phyloP scores from a whole-genome alignment of 2,888 invertebrate species.

The Odontocolon sp. region DNA sequence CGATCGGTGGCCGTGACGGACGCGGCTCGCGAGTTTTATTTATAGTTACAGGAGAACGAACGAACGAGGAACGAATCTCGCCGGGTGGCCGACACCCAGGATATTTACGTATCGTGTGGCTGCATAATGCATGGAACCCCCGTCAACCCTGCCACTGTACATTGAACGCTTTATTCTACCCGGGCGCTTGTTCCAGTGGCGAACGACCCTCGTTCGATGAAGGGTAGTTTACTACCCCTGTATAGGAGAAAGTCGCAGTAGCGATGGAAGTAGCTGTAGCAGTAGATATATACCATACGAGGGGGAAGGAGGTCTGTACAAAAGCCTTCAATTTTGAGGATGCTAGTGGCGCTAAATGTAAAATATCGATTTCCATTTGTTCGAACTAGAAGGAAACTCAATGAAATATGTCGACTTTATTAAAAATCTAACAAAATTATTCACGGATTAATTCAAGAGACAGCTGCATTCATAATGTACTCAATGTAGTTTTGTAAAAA shows the following conservation, averaged over 20 bases:
- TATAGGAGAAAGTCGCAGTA: constrained; percentile 35
- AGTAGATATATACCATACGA: constrained; percentile 9
- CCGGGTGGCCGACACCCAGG: constrained; percentile 63
- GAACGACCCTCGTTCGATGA: constrained; percentile 23
- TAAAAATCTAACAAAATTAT: too few species aligned
- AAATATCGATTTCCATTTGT: constrained; percentile 42
- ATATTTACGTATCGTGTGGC: constrained; percentile 67
- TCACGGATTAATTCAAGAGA: too few species aligned
- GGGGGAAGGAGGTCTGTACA: constrained; percentile 8
- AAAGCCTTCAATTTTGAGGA: too few species aligned
- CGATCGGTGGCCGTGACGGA: constrained; percentile 35
- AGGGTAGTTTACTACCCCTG: constrained; percentile 42
- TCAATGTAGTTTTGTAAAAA: too few species aligned
- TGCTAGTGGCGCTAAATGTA: constrained; percentile 20
- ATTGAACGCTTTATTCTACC: constrained; percentile 42
- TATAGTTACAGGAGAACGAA: constrained; percentile 30
- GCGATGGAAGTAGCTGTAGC: not conserved
- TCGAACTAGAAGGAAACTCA: not conserved
- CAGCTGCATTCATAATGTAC: too few species aligned
- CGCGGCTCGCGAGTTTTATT: constrained; percentile 40
- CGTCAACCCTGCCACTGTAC: constrained; percentile 42
- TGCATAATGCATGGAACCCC: constrained; percentile 68
- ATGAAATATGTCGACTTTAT: too few species aligned
- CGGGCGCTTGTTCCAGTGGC: constrained; percentile 18
- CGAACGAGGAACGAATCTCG: constrained; percentile 50